Evolutionary conservation across 2,888 invertebrate genomes (phyloP).

Genomic region (Coecobrya sp.): DNA sequence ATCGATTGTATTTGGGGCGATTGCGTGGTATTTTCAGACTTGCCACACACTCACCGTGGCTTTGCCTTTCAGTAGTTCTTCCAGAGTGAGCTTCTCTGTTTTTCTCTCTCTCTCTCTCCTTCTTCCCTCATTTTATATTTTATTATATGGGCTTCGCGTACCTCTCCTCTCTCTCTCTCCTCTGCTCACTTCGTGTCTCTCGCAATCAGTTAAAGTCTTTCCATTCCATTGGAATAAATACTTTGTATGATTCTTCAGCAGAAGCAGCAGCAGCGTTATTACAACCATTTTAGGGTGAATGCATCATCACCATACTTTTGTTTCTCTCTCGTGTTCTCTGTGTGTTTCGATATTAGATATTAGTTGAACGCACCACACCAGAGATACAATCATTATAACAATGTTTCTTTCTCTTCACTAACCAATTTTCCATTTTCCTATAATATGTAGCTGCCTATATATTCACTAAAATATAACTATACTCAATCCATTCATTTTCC

Average conservation of each 20-base stretch:
- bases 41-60: slow-evolving; percentile 78
- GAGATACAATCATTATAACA: slow-evolving; percentile 60
- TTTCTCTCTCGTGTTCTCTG: too few relatives aligned
- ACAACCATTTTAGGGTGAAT: slow-evolving; percentile 72
- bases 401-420: slow-evolving; percentile 47
- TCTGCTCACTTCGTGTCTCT: slow-evolving; percentile 73
- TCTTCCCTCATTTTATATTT: slow-evolving; percentile 58
- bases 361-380: slow-evolving; percentile 36
- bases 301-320: slow-evolving; percentile 74
- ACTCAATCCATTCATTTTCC: slow-evolving; percentile 27
- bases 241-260: slow-evolving; percentile 76
- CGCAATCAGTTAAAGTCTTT: slow-evolving; percentile 76
- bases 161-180: slow-evolving; percentile 63
- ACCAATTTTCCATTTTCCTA: slow-evolving; percentile 33
- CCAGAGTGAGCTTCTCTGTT: slow-evolving; percentile 55
- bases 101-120: slow-evolving; percentile 63
- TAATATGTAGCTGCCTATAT: too few relatives aligned
- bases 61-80: slow-evolving; percentile 68
- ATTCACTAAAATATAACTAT: not conserved
- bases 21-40: slow-evolving; percentile 86
- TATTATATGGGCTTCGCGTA: slow-evolving; percentile 65
- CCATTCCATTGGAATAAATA: slow-evolving; percentile 70
- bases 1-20: slow-evolving; percentile 87
- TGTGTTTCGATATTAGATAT: slow-evolving; percentile 50
- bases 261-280: slow-evolving; percentile 61